Evolutionary conservation across 2,113 vertebrate species (phyloP).

Genomic region (Sphyrna mokarran): DNA sequence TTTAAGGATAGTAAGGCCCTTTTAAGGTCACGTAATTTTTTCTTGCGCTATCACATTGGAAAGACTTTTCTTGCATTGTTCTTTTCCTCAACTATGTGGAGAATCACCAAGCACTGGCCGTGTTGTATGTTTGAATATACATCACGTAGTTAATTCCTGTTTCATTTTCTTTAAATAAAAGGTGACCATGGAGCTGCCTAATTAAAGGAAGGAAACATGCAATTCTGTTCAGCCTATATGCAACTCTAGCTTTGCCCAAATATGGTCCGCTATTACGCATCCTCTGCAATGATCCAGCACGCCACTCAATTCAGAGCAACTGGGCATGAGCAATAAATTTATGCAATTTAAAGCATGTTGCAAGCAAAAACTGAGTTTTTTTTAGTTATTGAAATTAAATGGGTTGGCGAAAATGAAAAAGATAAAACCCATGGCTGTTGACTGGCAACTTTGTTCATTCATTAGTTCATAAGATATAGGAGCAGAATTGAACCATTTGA

Average conservation of each 20-base stretch:
- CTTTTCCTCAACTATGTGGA: neutral
- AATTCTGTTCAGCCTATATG: too few relatives aligned
- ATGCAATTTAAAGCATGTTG: neutral
- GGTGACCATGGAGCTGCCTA: too few relatives aligned
- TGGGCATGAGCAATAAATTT: neutral
- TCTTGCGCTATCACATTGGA: neutral
- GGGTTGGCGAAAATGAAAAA: neutral
- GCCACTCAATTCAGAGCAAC: neutral
- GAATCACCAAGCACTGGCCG: neutral
- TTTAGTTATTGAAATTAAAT: neutral
- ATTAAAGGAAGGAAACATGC: neutral
- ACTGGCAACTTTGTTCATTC: too few relatives aligned
- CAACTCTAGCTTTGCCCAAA: neutral
- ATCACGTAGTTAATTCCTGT: neutral
- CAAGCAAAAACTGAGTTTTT: neutral
- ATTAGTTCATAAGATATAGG: too few relatives aligned
- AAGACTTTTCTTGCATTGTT: neutral
- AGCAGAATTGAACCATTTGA: too few relatives aligned
- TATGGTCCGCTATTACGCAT: neutral
- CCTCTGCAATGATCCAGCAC: neutral
- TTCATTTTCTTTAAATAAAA: neutral
- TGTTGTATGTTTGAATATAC: neutral
- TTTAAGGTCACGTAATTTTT: neutral
- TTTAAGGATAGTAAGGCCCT: neutral
- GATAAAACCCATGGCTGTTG: neutral